Conservation (phyloP, 1,140 invertebrate genomes). For the Bombus difficillimus region DNA sequence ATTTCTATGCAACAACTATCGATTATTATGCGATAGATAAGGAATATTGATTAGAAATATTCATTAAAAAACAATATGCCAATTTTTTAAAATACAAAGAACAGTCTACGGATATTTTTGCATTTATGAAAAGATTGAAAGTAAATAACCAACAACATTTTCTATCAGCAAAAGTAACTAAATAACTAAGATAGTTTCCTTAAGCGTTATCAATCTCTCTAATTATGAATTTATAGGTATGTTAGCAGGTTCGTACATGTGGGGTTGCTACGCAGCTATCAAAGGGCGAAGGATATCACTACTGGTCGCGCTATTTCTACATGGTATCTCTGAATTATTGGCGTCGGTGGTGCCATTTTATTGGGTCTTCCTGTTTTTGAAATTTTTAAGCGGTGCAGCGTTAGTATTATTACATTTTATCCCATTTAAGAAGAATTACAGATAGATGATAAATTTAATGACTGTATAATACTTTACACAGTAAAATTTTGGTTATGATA, state of each 20-base stretch:
- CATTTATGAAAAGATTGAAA: too few relatives aligned
- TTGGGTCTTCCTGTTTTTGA: slow-evolving; percentile 82
- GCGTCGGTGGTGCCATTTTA: slow-evolving; percentile 84
- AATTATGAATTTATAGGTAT: slow-evolving; percentile 80
- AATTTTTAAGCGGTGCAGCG: slow-evolving; percentile 85
- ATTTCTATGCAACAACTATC: not conserved
- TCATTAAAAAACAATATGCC: not conserved
- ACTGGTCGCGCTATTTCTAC: slow-evolving; percentile 81
- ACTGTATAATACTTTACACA: too few relatives aligned
- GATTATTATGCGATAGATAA: too few relatives aligned
- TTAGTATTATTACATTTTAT: slow-evolving; percentile 72
- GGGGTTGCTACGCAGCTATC: slow-evolving; percentile 84
- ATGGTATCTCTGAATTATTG: slow-evolving; percentile 81
- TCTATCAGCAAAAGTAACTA: too few relatives aligned
- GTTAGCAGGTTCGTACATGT: slow-evolving; percentile 85
- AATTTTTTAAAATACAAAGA: too few relatives aligned
- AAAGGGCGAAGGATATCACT: slow-evolving; percentile 82
- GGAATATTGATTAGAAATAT: too few relatives aligned
- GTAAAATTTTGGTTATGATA: too few relatives aligned
- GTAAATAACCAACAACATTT: too few relatives aligned
- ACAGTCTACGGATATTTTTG: too few relatives aligned
- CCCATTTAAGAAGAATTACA: too few relatives aligned
- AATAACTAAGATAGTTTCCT: too few relatives aligned
- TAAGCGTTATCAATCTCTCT: not conserved
- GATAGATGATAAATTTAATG: too few relatives aligned